Conservation (phyloP, 2,888 invertebrate genomes). For the Acheta domesticus region DNA sequence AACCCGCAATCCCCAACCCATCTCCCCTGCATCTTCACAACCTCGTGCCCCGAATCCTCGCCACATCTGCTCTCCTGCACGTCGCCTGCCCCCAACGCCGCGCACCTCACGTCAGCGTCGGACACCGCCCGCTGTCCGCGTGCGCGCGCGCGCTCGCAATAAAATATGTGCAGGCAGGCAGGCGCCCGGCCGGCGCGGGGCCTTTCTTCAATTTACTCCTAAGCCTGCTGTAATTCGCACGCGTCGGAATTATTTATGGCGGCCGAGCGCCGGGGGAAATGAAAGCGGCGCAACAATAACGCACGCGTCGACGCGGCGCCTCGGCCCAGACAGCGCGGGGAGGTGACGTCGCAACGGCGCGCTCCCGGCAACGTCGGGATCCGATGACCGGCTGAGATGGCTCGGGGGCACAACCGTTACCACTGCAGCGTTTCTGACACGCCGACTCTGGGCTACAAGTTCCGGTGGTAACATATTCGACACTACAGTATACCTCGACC, state of each 20-base stretch:
- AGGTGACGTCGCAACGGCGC: neutral
- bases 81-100: neutral
- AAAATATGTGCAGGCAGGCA: neutral
- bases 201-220: conserved; percentile 7
- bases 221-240: neutral
- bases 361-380: neutral
- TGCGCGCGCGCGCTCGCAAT: too few relatives aligned
- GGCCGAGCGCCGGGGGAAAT: neutral
- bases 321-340: neutral
- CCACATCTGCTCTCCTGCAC: neutral
- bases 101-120: neutral
- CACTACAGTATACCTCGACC: too few relatives aligned
- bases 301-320: neutral
- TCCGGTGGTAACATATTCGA: too few relatives aligned
- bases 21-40: too few relatives aligned
- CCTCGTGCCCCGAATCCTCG: neutral
- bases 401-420: too few relatives aligned
- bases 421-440: too few relatives aligned
- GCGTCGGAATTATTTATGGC: neutral
- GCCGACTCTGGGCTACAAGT: too few relatives aligned
- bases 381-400: neutral
- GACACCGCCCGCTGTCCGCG: neutral
- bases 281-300: neutral
- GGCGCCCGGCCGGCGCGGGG: neutral
- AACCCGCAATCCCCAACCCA: too few relatives aligned